Percentiles rank a stretch among this genome's conserved stretches.
Conservation (phyloP, 2,888 invertebrate genomes). For the Alloscopus bannaensis region DNA sequence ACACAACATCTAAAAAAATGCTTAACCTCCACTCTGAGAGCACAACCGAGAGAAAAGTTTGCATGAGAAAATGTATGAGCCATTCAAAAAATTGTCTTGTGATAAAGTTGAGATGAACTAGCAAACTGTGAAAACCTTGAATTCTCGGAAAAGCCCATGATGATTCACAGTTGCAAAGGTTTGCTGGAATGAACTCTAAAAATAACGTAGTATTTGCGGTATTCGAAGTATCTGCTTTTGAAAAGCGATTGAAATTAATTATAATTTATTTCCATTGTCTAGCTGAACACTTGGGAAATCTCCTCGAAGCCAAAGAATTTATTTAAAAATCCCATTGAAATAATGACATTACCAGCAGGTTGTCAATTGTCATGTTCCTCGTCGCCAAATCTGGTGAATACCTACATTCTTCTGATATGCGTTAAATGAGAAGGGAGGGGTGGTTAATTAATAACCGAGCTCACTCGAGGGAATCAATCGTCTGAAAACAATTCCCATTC, state of each 20-base stretch:
- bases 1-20: constrained; percentile 46
- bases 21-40: constrained; percentile 59
- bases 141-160: constrained; percentile 17
- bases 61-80: constrained; percentile 44
- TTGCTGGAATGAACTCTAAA: constrained; percentile 11
- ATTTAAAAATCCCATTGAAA: no score
- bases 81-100: no score
- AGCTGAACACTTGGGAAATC: background rate
- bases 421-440: constrained; percentile 60
- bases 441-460: constrained; percentile 72
- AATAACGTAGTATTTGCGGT: constrained; percentile 1
- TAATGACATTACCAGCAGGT: constrained; percentile 71
- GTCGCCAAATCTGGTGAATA: background rate
- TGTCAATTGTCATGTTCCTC: constrained; percentile 69
- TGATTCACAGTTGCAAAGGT: background rate
- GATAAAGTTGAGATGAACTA: constrained; percentile 13
- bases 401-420: constrained; percentile 11
- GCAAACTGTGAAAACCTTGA: constrained; percentile 15
- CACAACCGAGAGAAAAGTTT: constrained; percentile 21
- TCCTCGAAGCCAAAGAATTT: no score
- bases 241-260: no score
- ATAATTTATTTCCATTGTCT: background rate
- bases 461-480: constrained; percentile 60
- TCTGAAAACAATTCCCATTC: constrained; percentile 20
- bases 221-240: no score